Base-by-base conservation (phyloP, 2,888 invertebrate species). In the Epiblema foenella region DNA sequence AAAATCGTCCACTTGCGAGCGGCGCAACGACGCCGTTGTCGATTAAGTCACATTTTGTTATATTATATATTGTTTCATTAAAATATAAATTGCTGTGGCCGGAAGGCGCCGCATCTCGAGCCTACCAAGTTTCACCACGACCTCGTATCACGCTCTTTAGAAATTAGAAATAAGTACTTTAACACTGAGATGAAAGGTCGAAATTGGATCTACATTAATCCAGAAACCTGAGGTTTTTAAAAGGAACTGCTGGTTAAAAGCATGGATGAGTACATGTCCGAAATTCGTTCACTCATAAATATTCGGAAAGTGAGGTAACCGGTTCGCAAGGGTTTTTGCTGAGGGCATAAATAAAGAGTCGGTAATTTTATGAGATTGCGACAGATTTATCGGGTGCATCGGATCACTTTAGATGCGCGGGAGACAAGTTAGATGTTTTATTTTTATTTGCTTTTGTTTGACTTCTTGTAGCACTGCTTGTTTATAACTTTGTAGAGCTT, bases 11-110 rank as follows among this genome's bases (percentile, higher is more conserved):
- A 80, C 80, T 82, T 80, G 78, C 63, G 78, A 79, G 77, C 72
- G 78, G 79, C 77, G 72, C 81, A 81, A 83, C 78, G 74, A 73
- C 68, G 78, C 81, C 79, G 77, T 82, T 75, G 75, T 79, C 82
- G 83, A 82, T 85, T 83, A 84, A 77, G 79, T 81, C 80, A 82
- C 79, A 82, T 83, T 82, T 83, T 77, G 60, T 54, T 68, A 62
- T 42, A 58, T 73, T 72, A 62, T 42, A 58, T 73, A 69, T 73
- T 70, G 58, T 73, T 75, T n/a, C 71, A 64, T 71, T 77, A 77
- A 76, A 79, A 81, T 79, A 81, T 76, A 80, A 83, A 83, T 85
- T 81, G 79, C 76, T 51, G 63, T 74, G 70, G 76, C 76, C 70
- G 64, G 66, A 72, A 75, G 75, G 71, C 74, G 39, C 69, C 60